These are phyloP conservation scores for Pyrocephalus nanus DNA, from an alignment of 2,797 vertebrate genomes.

Conservation along the genomic window DNA sequence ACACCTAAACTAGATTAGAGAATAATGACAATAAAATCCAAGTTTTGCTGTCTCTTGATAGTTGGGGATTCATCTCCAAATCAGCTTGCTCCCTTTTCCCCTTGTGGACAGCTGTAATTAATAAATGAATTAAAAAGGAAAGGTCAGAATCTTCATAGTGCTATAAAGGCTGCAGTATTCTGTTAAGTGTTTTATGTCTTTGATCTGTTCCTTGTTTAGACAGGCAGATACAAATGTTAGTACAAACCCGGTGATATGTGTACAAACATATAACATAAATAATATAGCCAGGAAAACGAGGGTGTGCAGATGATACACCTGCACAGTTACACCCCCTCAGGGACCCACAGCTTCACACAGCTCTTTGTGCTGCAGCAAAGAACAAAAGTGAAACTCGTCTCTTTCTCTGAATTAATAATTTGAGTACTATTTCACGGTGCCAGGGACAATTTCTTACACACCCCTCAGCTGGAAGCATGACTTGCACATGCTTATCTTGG, in stretches of 20 bases:
- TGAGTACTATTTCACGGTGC: neutral
- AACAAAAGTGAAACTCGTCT: neutral
- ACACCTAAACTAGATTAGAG: neutral
- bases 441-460: neutral
- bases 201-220: neutral
- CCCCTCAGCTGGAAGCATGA: neutral
- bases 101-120: neutral
- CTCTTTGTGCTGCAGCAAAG: neutral
- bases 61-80: neutral
- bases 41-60: neutral
- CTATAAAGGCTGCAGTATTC: neutral
- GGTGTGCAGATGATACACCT: neutral
- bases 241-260: neutral
- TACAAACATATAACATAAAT: accelerated
- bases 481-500: neutral
- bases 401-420: neutral
- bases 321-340: neutral
- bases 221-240: neutral
- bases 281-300: neutral
- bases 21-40: neutral
- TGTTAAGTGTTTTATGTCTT: neutral
- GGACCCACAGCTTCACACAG: neutral
- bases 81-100: neutral
- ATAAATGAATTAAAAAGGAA: neutral
- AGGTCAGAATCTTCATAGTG: neutral